Conservation (phyloP, 2,888 invertebrate genomes). For the Chironomus tentans region DNA sequence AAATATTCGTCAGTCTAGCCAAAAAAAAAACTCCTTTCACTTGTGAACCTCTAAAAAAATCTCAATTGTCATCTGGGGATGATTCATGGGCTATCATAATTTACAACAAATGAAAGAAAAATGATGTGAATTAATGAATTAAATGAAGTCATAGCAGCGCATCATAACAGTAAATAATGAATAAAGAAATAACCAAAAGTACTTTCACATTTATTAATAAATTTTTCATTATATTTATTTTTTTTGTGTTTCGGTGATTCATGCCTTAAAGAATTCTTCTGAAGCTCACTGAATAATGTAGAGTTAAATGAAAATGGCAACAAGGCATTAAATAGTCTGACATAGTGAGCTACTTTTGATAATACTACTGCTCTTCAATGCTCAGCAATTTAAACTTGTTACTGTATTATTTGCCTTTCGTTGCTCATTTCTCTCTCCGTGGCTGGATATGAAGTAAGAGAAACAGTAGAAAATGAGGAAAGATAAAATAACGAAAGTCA, state of each 20-base stretch:
- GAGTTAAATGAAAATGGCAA: background rate
- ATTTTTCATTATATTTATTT: background rate
- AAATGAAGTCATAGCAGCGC: background rate
- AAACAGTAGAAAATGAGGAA: background rate
- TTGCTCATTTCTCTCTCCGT: background rate
- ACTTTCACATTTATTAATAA: slow-evolving; percentile 9
- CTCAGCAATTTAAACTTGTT: background rate
- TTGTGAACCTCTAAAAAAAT: too few species aligned
- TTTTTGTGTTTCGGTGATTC: background rate
- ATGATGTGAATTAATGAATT: background rate
- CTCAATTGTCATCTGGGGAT: too few species aligned
- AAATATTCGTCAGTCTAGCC: too few species aligned
- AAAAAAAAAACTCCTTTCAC: too few species aligned
- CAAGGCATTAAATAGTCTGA: slow-evolving; percentile 6
- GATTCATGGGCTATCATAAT: too few species aligned
- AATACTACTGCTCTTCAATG: background rate
- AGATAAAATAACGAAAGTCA: background rate
- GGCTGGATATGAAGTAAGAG: background rate
- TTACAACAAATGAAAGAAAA: too few species aligned
- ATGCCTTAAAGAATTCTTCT: background rate
- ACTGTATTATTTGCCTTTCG: background rate
- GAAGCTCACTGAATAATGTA: background rate
- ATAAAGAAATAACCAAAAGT: background rate
- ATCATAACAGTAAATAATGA: too few species aligned
- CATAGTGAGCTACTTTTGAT: slow-evolving; percentile 24